Evolutionary conservation across 30 jellyfish, hydroid and myxozoan species (phyloP), one percentile per base, ranked within the genome.

Genomic region (Turritopsis rubra): DNA sequence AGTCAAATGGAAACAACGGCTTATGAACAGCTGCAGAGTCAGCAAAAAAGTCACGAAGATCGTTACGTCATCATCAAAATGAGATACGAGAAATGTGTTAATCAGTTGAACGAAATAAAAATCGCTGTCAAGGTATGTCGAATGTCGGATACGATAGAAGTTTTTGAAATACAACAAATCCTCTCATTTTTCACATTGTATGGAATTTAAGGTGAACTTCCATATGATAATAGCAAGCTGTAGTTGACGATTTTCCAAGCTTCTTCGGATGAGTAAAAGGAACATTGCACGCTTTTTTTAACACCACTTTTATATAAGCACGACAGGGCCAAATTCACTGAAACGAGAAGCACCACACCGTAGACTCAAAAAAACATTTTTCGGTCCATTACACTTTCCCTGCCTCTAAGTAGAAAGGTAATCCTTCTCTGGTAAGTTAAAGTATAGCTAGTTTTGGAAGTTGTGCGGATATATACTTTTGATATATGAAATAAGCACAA

Each of bases 1-100:
- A 87, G 72, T 65, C 96, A 91, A 81, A 91, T 91, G 94, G 97
- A 91, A 31, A 87, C 83, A 66, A 90, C 97, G 3, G 97, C 97
- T 20, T 91, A 74, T 66, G 88, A 82, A 28, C 97, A 91, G 52
- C 79, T 91, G 18, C 93, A 87, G 30, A 85, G 84, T 26, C 97
- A 91, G 78, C 96, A 94, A 60, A 23, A 75, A 25, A 83, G 28
- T 8, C 54, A 22, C 21, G 87, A 80, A 21, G 81, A 80, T n/a
- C 54, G 26, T 22, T 26, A 53, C 24, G 25, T 19, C 52, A 21
- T 80, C 79, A 25, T 80, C 26, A 52, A 65, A 17, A 70, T 16
- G 0, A 81, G 87, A 41, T 80, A 53, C 0, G 82, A 80, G 26
- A 80, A 80, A 18, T 53, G 54, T 53, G 79, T 70, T 8, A 22